These are phyloP conservation scores for Laupala kohalensis DNA, from an alignment of 1,140 invertebrate species.

Conservation along the genomic window DNA sequence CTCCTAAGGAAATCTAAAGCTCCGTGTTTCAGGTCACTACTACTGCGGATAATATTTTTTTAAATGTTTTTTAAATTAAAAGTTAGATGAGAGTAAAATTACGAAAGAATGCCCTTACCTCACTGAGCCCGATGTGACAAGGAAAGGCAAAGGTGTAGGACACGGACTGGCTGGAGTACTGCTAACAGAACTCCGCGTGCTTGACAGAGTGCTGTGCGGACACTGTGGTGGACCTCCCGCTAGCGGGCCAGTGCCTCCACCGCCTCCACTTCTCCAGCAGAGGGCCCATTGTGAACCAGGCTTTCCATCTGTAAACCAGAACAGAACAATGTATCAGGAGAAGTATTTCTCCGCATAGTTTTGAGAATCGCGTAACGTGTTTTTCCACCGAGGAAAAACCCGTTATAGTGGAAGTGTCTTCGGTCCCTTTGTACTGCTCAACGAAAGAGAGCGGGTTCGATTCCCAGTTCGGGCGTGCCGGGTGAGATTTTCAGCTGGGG, in stretches of 20 bases:
- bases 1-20: no score
- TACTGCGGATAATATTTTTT: neutral
- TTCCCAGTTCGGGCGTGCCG: no score
- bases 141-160: slow-evolving; percentile 54
- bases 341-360: no score
- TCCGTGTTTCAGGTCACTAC: neutral
- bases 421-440: no score
- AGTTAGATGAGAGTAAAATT: neutral
- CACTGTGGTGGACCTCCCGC: slow-evolving; percentile 46
- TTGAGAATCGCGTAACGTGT: no score
- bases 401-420: no score
- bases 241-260: slow-evolving; percentile 24
- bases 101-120: slow-evolving; percentile 33
- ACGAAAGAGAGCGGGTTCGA: no score
- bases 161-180: slow-evolving; percentile 46
- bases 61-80: no score
- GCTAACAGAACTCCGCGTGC: slow-evolving; percentile 45
- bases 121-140: slow-evolving; percentile 51
- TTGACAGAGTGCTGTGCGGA: slow-evolving; percentile 48
- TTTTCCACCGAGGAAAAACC: no score
- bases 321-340: neutral
- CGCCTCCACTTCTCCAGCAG: slow-evolving; percentile 28
- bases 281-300: slow-evolving; percentile 6
- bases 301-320: neutral
- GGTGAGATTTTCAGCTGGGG: no score